A percentile compares a stretch with the other conserved stretches of the same genome.
phyloP scores from a whole-genome alignment of 2,113 vertebrate species.

The Oryzias celebensis region DNA sequence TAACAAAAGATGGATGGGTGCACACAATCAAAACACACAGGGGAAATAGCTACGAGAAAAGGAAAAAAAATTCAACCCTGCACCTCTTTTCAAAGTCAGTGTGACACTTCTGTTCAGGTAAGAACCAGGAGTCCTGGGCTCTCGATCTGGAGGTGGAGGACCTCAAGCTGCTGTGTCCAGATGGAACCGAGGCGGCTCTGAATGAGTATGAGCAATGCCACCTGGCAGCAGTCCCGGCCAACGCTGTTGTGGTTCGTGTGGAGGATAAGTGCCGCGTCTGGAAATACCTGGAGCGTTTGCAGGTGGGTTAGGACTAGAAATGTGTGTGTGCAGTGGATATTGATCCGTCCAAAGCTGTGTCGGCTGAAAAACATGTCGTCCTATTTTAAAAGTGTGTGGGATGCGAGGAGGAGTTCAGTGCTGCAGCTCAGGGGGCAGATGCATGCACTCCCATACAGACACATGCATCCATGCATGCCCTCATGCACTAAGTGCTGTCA shows the following conservation, averaged over 20 bases:
- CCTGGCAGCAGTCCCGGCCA: constrained; percentile 77
- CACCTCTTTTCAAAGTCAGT: not conserved
- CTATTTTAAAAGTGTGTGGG: constrained; percentile 29
- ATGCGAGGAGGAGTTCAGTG: constrained; percentile 31
- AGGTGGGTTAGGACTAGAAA: constrained; percentile 61
- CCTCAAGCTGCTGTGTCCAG: constrained; percentile 80
- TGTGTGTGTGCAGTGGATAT: constrained; percentile 14
- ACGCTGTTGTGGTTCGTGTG: constrained; percentile 77
- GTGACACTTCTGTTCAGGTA: constrained; percentile 58
- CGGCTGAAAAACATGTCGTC: constrained; percentile 33
- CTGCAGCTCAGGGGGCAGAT: constrained; percentile 21
- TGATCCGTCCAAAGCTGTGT: constrained; percentile 29
- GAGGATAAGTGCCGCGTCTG: constrained; percentile 80
- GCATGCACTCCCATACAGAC: constrained; percentile 24
- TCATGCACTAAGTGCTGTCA: constrained; percentile 35
- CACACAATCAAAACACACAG: too few relatives aligned
- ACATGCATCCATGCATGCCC: constrained; percentile 25
- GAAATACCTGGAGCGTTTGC: constrained; percentile 80
- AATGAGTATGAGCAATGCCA: constrained; percentile 70
- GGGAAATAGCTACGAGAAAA: too few relatives aligned
- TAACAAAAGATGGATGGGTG: too few relatives aligned
- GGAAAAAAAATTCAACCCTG: not conserved
- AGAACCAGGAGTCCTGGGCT: constrained; percentile 81
- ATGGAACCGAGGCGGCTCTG: constrained; percentile 69
- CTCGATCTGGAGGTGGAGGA: constrained; percentile 81